Evolutionary conservation across 2,888 invertebrate genomes (phyloP), one percentile per base, ranked within the genome.

Genomic region (Patella caerulea): DNA sequence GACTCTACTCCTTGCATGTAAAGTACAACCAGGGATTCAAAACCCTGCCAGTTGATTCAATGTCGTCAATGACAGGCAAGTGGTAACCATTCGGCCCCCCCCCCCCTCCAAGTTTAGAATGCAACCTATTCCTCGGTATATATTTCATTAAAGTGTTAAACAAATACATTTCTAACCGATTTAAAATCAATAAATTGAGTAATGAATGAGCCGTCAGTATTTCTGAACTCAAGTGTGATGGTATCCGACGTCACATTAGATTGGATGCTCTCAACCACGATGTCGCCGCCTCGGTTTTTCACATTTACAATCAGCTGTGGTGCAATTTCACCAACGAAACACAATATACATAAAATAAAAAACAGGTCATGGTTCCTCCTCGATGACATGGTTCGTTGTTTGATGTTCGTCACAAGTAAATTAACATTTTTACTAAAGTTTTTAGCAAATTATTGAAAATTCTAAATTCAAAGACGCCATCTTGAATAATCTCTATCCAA

Each of bases 101-200:
- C 24, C 24, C 24, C 24, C 24, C 24, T 24, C 24, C 24, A 24
- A 24, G 24, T 24, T 24, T 24, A 24, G 24, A 24, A 24, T 24
- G 24, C 24, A 24, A 24, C 24, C 24, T 45, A 45, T 45, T 45
- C 45, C 45, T 45, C 9, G 45, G 45, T 45, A 7, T 45, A 45
- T 45, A 45, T 45, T 45, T 45, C 9, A 45, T 7, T 45, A 45
- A 45, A 45, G 45, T 45, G 45, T 45, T 45, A 45, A 34, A 34
- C 4, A 34, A 34, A 34, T 34, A 45, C 45, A 45, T 52, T 82
- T 94, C 95, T 95, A 93, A 97, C 98, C 94, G 97, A 96, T 92
- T 95, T 95, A 92, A 98, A 98, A 93, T 98, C 98, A 81, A 98
- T 96, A 81, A 98, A 94, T 91, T 98, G 97, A 2, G 97, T 96